Evolutionary conservation across 2,888 invertebrate genomes (phyloP), one percentile per base, ranked within the genome.

Genomic region (Polymixis lichenea): DNA sequence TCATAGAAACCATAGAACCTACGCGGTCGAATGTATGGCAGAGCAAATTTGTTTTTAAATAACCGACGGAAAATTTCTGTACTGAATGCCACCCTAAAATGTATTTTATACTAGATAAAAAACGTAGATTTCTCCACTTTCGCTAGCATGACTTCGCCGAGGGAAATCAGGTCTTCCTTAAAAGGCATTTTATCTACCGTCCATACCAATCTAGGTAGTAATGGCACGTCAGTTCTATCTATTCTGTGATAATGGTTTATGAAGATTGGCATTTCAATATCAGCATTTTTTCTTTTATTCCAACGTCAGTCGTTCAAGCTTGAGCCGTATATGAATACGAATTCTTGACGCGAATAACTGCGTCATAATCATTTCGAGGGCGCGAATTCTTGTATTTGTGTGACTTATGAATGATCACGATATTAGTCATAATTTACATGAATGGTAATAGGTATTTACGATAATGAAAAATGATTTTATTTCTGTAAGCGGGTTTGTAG

Each of bases 211-310:
- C 51, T 32, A 32, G 22, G 17, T 7, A 32, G 15, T 66, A 56
- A 56, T 32, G n/a, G 17, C 43, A 43, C n/a, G 28, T 55, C 72
- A 22, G n/a, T 17, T 28, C 72, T 53, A 72, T 25, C 53, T 77
- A 65, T 53, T 32, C n/a, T 56, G 17, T 28, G 22, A 22, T 53
- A 53, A 53, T 22, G 28, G 6, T 56, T 49, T 69, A 53, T 49
- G 13, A 15, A 67, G 38, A n/a, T 43, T 32, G 61, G 58, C 32
- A 80, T 84, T 84, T 61, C 60, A 81, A 32, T 70, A 67, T 7
- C 22, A 68, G 56, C 71, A 68, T 84, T 65, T 66, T 75, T 68
- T 46, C 71, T 69, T 69, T 72, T 78, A 74, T 72, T 69, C 58
- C 32, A 38, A 61, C 65, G 32, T 56, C 15, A 65, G 32, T 53